These are phyloP conservation scores for Calliphora vomitoria DNA, from an alignment of 2,888 invertebrate genomes.

Conservation along the genomic window DNA sequence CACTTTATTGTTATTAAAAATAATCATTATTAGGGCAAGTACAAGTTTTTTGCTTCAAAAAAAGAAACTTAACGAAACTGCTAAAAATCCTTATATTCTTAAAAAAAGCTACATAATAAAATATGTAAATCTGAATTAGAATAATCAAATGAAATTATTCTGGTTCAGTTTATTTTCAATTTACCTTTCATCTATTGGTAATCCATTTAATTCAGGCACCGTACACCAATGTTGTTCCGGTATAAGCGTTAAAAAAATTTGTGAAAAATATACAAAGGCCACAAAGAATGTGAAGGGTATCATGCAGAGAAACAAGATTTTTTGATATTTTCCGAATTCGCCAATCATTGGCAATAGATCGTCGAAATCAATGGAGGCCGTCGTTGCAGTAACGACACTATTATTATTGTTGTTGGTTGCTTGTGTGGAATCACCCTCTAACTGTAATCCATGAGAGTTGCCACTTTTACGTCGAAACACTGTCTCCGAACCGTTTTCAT, in stretches of 20 bases:
- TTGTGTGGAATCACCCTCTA: constrained; percentile 73
- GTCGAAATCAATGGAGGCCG: constrained; percentile 89
- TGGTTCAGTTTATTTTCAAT: constrained; percentile 69
- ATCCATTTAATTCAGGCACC: constrained; percentile 85
- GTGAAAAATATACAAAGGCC: constrained; percentile 94
- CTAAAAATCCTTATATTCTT: too few species aligned
- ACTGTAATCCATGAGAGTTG: constrained; percentile 78
- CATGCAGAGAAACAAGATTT: constrained; percentile 92
- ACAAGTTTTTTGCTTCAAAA: too few species aligned
- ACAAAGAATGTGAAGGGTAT: constrained; percentile 95
- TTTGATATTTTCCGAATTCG: constrained; percentile 94
- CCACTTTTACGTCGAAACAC: constrained; percentile 81
- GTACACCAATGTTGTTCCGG: constrained; percentile 94
- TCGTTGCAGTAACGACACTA: constrained; percentile 29
- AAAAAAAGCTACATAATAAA: too few species aligned
- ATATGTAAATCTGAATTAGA: too few species aligned
- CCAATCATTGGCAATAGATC: constrained; percentile 93
- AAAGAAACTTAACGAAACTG: too few species aligned
- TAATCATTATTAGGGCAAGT: too few species aligned
- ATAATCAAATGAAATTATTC: too few species aligned
- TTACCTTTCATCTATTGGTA: constrained; percentile 90
- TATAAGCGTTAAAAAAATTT: constrained; percentile 93
- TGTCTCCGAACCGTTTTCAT: constrained; percentile 72
- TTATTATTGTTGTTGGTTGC: constrained; percentile 69
- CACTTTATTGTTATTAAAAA: too few species aligned